Evolutionary conservation across 2,113 vertebrate species (phyloP).

Genomic region (Tragelaphus strepsiceros): DNA sequence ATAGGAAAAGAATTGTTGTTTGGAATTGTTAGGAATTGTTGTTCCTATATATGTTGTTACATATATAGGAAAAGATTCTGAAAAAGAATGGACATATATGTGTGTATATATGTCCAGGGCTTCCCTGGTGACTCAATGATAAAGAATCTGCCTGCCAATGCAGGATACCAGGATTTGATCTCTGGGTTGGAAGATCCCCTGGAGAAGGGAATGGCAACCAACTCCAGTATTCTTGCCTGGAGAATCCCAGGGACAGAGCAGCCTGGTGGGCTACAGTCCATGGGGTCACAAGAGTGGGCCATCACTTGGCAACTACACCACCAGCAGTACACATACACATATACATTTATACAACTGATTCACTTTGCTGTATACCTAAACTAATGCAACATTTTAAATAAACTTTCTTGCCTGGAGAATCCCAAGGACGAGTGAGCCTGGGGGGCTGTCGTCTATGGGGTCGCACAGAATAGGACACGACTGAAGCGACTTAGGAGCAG

Average conservation of each 20-base stretch:
- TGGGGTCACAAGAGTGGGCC: background rate
- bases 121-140: background rate
- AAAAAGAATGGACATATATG: background rate
- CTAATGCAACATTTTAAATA: background rate
- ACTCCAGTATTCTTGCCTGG: background rate
- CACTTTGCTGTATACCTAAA: background rate
- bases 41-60: too few relatives aligned
- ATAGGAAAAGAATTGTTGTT: too few relatives aligned
- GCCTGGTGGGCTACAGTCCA: background rate
- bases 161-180: background rate
- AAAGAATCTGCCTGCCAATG: background rate
- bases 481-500: too few relatives aligned
- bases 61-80: background rate
- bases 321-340: background rate
- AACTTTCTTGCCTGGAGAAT: background rate
- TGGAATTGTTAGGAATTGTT: too few relatives aligned
- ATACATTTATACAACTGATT: background rate
- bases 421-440: too few relatives aligned
- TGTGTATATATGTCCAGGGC: too few relatives aligned
- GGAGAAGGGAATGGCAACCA: background rate
- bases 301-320: background rate
- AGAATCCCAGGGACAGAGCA: background rate
- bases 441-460: too few relatives aligned
- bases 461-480: too few relatives aligned
- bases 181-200: background rate